Evolutionary conservation across 2,113 vertebrate genomes (phyloP), one percentile per base, ranked within the genome.

Genomic region (Poeciliopsis prolifica): DNA sequence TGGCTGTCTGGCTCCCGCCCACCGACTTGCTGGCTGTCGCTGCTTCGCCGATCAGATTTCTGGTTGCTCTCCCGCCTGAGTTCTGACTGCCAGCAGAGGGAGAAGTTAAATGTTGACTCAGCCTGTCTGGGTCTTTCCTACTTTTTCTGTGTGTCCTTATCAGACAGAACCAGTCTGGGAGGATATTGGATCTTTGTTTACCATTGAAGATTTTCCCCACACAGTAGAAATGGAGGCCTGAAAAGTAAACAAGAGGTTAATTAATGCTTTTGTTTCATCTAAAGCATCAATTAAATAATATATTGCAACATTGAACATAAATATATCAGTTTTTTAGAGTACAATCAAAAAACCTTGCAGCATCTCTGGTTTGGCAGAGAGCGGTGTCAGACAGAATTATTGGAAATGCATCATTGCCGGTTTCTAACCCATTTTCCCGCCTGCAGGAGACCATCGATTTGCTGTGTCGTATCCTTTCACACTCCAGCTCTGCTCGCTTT

Each of bases 61-160:
- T 80, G 80, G 78, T 83, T 79, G 65, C 51, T 72, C 70, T 87
- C 79, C 81, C 74, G 71, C 75, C 79, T 74, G 65, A 30, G 69
- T 48, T 69, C 76, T 70, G 81, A 75, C 82, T 79, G 67, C 77
- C 77, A 64, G 70, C 68, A 73, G 68, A 77, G 70, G 76, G 58
- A 67, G 68, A 76, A 78, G 67, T 35, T 48, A 48, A 48, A 48
- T 19, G 76, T 74, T 77, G 78, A 80, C 75, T 75, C 79, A 69
- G 42, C 48, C 70, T 69, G 70, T 77, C 70, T 79, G 68, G 9
- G 26, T 37, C 66, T 68, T 28, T 61, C 19, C 44, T 48, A n/a
- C 44, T 60, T 71, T 69, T 28, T 77, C 24, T 72, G 31, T 8
- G n/a, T 74, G 15, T 0, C 62, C 40, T 74, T 66, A 48, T 65